phyloP scores from a whole-genome alignment of 2,113 vertebrate genomes.

The Murina feae region DNA sequence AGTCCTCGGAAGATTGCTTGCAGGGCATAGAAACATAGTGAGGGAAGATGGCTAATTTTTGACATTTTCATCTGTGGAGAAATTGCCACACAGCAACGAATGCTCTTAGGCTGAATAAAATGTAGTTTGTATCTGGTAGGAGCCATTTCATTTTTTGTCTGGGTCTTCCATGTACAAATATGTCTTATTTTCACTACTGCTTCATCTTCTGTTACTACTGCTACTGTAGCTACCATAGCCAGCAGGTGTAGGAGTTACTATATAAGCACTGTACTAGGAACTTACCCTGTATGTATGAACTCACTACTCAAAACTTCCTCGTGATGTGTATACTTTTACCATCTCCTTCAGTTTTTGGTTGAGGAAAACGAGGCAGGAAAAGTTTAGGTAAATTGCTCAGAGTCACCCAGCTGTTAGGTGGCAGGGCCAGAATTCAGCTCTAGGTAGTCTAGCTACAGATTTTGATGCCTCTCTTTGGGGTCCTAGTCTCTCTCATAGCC shows the following conservation, averaged over 20 bases:
- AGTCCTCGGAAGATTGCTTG: not conserved
- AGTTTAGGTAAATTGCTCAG: not conserved
- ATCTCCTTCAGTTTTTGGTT: not conserved
- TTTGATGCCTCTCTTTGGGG: not conserved
- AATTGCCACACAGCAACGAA: not conserved
- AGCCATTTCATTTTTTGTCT: not conserved
- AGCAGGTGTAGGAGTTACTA: not conserved
- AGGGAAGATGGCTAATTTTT: not conserved
- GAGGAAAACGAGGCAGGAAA: not conserved
- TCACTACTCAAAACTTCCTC: not conserved
- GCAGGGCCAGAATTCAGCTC: not conserved
- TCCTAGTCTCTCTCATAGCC: not conserved
- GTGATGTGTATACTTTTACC: not conserved
- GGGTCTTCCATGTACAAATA: not conserved
- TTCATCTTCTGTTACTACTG: not conserved
- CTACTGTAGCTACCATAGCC: not conserved
- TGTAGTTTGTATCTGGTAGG: not conserved
- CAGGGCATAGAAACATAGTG: not conserved
- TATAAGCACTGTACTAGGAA: not conserved
- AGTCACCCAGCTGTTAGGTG: not conserved
- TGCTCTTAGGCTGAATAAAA: not conserved
- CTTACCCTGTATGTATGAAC: not conserved
- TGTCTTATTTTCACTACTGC: not conserved
- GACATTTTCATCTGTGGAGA: not conserved
- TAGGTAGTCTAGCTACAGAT: not conserved